Conservation (phyloP, 2,113 vertebrate species). For the Petroica traversi region DNA sequence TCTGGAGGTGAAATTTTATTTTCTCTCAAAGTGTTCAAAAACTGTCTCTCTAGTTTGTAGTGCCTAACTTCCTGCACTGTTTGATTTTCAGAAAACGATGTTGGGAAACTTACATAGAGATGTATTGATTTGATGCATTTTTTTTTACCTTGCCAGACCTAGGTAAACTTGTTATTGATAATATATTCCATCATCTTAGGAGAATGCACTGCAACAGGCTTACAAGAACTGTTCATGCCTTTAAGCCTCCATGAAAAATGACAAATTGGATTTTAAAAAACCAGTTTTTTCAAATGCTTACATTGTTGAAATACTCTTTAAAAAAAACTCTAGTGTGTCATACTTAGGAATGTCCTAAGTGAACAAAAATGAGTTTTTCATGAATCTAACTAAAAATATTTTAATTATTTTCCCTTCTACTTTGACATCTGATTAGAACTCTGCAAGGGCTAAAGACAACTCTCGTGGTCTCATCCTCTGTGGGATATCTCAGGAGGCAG, state of each 20-base stretch:
- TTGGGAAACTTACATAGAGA: not conserved
- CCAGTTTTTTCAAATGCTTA: not conserved
- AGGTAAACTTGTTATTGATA: not conserved
- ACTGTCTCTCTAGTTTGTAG: not conserved
- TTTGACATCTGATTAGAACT: not conserved
- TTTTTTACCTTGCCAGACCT: not conserved
- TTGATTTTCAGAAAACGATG: not conserved
- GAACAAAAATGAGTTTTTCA: not conserved
- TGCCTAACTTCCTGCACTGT: not conserved
- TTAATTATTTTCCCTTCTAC: not conserved
- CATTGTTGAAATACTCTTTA: not conserved
- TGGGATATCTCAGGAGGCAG: not conserved
- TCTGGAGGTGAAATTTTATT: not conserved
- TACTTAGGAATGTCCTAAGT: not conserved
- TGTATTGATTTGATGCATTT: not conserved
- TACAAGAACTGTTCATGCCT: not conserved
- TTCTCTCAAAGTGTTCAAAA: not conserved
- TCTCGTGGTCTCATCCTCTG: not conserved
- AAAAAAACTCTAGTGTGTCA: not conserved
- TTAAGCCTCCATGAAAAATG: conserved; percentile 16
- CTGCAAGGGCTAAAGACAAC: not conserved
- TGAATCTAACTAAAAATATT: not conserved
- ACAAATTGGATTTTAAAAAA: conserved; percentile 21
- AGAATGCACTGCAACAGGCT: not conserved
- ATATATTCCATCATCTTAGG: not conserved